Percentiles rank a stretch among this genome's conserved stretches.
phyloP scores from a whole-genome alignment of 37 sponge, comb jelly and placozoan genomes.

The Theonella swinhoei region DNA sequence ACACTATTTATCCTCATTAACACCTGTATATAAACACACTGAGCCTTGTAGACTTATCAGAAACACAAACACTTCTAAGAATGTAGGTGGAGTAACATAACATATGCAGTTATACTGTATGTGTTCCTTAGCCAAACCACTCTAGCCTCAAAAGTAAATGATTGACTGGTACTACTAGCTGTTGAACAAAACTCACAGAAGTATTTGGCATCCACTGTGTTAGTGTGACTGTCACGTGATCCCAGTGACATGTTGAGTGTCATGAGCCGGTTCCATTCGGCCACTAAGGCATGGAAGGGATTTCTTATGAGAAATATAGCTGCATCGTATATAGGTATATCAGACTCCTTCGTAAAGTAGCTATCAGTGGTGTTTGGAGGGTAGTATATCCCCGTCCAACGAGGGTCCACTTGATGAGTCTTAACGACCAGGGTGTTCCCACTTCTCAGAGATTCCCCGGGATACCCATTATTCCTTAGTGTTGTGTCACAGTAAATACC shows the following conservation, averaged over 20 bases:
- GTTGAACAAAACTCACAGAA: no score
- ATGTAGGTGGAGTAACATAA: no score
- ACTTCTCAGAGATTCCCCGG: constrained; percentile 33
- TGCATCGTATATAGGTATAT: constrained; percentile 15
- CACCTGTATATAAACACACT: no score
- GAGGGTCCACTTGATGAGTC: constrained; percentile 27
- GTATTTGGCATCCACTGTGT: neutral
- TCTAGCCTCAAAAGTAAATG: no score
- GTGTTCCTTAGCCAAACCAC: no score
- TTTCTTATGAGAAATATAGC: constrained; percentile 35
- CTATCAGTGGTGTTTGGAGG: neutral
- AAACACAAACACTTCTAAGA: no score
- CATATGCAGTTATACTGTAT: no score
- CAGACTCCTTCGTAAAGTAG: neutral
- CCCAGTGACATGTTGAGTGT: neutral
- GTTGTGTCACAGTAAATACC: constrained; percentile 27
- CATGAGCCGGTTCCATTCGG: neutral
- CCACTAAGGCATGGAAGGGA: constrained; percentile 10
- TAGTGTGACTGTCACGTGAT: neutral
- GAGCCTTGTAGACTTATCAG: no score
- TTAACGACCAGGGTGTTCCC: constrained; percentile 34
- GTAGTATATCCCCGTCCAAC: neutral
- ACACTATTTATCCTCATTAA: no score
- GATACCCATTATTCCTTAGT: neutral
- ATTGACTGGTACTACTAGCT: no score